Conservation (phyloP, 2,797 vertebrate species). For the Betta splendens region DNA sequence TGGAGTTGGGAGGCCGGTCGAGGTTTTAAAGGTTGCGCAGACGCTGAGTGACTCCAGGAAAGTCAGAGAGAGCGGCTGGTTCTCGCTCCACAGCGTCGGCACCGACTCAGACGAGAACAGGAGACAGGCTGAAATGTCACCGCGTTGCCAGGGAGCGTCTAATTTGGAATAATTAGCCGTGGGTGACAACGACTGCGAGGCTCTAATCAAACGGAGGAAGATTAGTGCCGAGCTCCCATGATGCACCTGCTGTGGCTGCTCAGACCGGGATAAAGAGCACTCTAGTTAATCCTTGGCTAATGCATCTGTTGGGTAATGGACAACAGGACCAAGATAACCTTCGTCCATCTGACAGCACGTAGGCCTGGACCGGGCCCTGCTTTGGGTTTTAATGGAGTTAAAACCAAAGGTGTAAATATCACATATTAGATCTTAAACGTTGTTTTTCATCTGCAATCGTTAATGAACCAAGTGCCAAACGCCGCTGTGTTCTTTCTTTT, state of each 20-base stretch:
- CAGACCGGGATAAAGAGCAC: background rate
- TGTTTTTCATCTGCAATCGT: constrained; percentile 14
- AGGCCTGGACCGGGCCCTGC: too few species aligned
- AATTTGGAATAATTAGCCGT: background rate
- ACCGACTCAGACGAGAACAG: constrained; percentile 6
- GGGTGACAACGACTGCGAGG: background rate
- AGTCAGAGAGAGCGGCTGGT: constrained; percentile 20
- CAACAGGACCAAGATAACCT: too few species aligned
- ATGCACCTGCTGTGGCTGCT: background rate
- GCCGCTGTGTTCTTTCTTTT: constrained; percentile 13
- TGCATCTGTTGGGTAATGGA: background rate
- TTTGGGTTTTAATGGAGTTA: too few species aligned
- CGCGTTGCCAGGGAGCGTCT: background rate
- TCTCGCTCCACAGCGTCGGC: constrained; percentile 22
- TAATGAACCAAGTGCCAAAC: constrained; percentile 13
- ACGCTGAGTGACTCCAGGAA: constrained; percentile 42
- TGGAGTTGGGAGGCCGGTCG: too few species aligned
- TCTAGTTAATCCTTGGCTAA: background rate
- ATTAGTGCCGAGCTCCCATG: background rate
- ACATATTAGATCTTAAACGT: too few species aligned
- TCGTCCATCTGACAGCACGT: too few species aligned
- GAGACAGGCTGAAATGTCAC: background rate
- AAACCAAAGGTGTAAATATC: too few species aligned
- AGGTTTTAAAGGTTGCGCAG: constrained; percentile 54
- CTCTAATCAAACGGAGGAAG: constrained; percentile 3